Conservation (phyloP, 2,113 vertebrate species). For the Ammodytes dubius region DNA sequence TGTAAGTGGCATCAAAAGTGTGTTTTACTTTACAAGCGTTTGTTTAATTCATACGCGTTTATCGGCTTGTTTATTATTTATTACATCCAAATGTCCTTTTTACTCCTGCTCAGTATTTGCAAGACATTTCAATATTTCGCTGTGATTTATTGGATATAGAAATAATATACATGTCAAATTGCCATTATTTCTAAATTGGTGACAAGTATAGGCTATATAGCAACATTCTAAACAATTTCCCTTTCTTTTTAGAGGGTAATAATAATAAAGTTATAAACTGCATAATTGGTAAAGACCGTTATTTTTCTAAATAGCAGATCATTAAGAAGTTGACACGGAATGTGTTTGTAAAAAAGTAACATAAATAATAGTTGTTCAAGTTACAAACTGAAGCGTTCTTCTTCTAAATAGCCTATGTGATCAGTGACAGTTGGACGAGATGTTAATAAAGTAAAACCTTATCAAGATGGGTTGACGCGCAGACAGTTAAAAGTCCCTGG, state of each 20-base stretch:
- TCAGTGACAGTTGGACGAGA: background rate
- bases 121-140: background rate
- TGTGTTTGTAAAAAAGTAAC: background rate
- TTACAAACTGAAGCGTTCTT: background rate
- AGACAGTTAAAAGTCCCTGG: constrained; percentile 51
- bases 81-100: constrained; percentile 12
- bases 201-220: background rate
- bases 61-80: constrained; percentile 43
- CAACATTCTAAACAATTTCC: background rate
- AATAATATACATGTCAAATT: background rate
- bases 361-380: background rate
- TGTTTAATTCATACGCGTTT: constrained; percentile 51
- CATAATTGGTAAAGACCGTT: background rate
- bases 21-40: constrained; percentile 20
- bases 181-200: background rate
- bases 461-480: constrained; percentile 37
- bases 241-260: background rate
- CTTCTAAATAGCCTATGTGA: background rate
- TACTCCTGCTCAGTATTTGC: background rate
- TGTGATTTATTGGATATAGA: constrained; percentile 4
- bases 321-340: background rate
- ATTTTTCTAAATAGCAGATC: background rate
- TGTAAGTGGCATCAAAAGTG: constrained; percentile 7
- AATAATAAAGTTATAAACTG: background rate
- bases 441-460: constrained; percentile 38